Percentiles rank a stretch among this genome's conserved stretches.
Evolutionary conservation across 2,113 vertebrate genomes (phyloP).

Genomic region (Nerophis ophidion): DNA sequence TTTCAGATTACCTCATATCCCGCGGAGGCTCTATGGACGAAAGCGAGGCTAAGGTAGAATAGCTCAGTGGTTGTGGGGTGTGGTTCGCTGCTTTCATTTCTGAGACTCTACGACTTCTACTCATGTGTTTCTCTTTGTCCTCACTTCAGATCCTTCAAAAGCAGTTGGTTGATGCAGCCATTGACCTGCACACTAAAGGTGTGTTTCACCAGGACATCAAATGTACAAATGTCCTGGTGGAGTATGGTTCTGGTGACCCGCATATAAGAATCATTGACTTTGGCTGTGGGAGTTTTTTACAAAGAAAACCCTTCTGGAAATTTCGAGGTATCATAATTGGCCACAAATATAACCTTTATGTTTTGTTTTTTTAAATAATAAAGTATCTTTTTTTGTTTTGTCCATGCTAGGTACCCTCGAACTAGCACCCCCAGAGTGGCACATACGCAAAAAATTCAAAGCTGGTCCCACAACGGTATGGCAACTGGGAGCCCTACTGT

Average conservation of each 20-base stretch:
- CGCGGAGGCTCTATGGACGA: not conserved
- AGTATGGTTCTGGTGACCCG: not conserved
- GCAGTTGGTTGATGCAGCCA: constrained; percentile 14
- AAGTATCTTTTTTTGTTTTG: not conserved
- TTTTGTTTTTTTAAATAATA: not conserved
- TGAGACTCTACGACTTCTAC: not conserved
- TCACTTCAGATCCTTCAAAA: constrained; percentile 1
- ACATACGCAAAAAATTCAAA: not conserved
- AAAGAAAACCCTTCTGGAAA: not conserved
- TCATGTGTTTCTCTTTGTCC: not conserved
- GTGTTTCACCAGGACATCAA: constrained; percentile 18
- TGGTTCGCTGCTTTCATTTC: not conserved
- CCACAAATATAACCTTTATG: not conserved
- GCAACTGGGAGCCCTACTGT: constrained; percentile 5
- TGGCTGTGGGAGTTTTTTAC: constrained; percentile 2
- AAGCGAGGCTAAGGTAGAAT: not conserved
- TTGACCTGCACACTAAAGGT: not conserved
- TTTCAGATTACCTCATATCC: not conserved
- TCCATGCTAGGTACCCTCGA: not conserved
- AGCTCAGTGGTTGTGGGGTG: not conserved
- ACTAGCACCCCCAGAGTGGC: constrained; percentile 8
- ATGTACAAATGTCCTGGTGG: constrained; percentile 1
- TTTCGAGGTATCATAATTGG: constrained; percentile 2
- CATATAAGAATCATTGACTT: constrained; percentile 5
- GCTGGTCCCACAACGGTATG: constrained; percentile 11